Conservation (phyloP, 1,140 invertebrate genomes). For the Sinella curviseta region DNA sequence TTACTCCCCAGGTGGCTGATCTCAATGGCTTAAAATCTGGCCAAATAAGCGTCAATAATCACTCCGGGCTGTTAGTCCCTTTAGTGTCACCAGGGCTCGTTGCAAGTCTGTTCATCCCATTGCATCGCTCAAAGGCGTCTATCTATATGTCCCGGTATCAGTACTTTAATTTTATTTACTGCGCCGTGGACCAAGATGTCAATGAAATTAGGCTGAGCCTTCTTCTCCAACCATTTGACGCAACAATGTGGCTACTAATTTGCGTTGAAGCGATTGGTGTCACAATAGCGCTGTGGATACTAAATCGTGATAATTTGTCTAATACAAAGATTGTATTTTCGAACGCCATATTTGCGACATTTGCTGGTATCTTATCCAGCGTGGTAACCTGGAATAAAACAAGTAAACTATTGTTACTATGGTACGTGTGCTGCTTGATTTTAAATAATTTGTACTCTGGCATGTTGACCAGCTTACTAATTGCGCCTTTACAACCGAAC, state of each 20-base stretch:
- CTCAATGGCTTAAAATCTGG: neutral
- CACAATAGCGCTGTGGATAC: neutral
- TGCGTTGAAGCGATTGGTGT: neutral
- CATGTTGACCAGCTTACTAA: neutral
- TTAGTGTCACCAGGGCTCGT: neutral
- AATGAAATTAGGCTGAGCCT: neutral
- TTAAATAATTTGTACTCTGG: conserved; percentile 2
- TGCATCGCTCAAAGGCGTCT: neutral
- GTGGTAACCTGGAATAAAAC: neutral
- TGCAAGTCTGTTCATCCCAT: neutral
- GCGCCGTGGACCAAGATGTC: neutral
- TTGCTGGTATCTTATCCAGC: neutral
- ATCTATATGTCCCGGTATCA: neutral
- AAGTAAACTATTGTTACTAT: neutral
- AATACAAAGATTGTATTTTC: neutral
- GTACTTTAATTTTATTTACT: conserved; percentile 8
- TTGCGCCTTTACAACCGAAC: neutral
- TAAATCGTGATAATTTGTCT: too few relatives aligned
- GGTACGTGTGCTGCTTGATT: neutral
- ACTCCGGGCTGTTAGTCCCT: neutral
- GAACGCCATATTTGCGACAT: neutral
- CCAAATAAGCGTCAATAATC: neutral
- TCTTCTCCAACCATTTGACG: neutral
- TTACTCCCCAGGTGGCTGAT: neutral
- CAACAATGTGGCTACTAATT: neutral